Percentiles rank a stretch among this genome's conserved stretches.
Conservation (phyloP, 2,797 vertebrate species). For the Decapterus maruadsi region DNA sequence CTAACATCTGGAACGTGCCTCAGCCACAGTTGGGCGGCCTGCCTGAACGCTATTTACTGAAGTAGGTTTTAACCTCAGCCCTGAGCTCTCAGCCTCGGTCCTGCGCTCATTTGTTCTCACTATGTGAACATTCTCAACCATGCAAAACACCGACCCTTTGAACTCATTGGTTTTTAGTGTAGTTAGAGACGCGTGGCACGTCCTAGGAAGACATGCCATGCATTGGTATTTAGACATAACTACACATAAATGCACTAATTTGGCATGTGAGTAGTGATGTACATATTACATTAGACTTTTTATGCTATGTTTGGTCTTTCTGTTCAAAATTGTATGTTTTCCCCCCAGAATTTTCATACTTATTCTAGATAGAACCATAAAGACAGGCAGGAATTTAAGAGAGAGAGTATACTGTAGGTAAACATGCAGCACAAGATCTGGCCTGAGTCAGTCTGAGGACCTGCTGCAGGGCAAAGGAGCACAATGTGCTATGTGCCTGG, state of each 20-base stretch:
- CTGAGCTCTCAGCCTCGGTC: slow-evolving; percentile 20
- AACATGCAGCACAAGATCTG: too few species aligned
- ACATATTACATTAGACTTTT: not conserved
- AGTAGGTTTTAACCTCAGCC: slow-evolving; percentile 60
- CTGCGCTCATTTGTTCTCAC: slow-evolving; percentile 33
- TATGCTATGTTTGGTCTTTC: too few species aligned
- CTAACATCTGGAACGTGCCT: slow-evolving; percentile 73
- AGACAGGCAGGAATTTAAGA: too few species aligned
- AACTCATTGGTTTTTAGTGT: not conserved
- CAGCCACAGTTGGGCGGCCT: slow-evolving; percentile 37
- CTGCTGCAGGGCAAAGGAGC: too few species aligned
- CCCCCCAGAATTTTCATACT: too few species aligned
- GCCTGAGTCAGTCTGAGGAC: too few species aligned
- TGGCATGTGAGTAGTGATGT: not conserved
- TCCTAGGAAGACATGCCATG: not conserved
- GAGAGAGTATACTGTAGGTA: too few species aligned
- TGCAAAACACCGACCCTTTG: slow-evolving; percentile 16
- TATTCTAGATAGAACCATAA: too few species aligned
- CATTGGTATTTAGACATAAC: not conserved
- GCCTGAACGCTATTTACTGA: slow-evolving; percentile 60
- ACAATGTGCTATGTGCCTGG: too few species aligned
- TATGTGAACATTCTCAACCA: slow-evolving; percentile 20
- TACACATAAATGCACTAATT: not conserved
- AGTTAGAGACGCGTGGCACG: not conserved
- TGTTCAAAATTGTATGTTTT: too few species aligned